Evolutionary conservation across 2,888 invertebrate species (phyloP), one percentile per base, ranked within the genome.

Genomic region (Hecatera dysodea): DNA sequence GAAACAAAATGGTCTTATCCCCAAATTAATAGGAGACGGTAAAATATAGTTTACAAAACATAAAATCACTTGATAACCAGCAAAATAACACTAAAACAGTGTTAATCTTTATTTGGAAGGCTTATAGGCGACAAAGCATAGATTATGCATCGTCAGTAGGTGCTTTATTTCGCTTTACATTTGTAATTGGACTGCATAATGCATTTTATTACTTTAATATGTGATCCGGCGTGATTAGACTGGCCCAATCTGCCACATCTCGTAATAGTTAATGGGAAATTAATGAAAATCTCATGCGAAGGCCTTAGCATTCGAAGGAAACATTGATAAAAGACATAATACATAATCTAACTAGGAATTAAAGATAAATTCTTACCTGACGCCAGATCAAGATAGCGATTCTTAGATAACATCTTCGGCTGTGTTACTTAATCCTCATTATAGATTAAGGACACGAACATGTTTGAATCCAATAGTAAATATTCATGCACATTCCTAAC

Each of bases 171-270:
- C 17, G 24, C 19, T 82, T 78, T 67, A 56, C 62, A 66, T 63
- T 48, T 72, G 56, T 82, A 80, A 69, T 70, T 61, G 42, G 44
- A 57, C 24, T 75, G 63, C 33, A 72, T 75, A 78, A 75, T 79
- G 27, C 46, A 73, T 79, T 79, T 79, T 73, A 73, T 79, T 60
- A 60, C 60, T 61, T 1, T 39, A 39, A 36, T 77, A 63, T 81
- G 81, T 63, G 81, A 81, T 81, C 81, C 29, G 11, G 19, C n/a
- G 19, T 52, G 39, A 57, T 60, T 52, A 12, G 39, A 52, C 61
- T 36, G 11, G 53, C 9, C 68, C 48, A 56, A 33, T 33, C 15
- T 33, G 52, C 11, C 29, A 19, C 39, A 33, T 77, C 33, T 69
- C 15, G 52, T 11, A n/a, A 24, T 27, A 27, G 24, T 24, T 11